Base-by-base conservation (phyloP, 64 coral and sea anemone species). In the Stichodactyla mertensii region DNA sequence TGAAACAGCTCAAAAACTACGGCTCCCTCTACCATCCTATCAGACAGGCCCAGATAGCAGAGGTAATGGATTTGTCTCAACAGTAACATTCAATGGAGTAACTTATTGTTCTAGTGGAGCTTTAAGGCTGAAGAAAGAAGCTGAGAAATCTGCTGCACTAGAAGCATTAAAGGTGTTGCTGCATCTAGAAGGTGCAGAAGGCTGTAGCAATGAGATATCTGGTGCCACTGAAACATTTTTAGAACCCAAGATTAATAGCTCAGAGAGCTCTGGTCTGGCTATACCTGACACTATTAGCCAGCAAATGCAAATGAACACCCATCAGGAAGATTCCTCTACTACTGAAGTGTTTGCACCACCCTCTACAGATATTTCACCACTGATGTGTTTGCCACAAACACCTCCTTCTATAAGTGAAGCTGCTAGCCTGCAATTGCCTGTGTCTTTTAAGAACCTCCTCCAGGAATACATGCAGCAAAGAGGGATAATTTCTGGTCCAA, bases 371-470 rank as follows among this genome's bases (percentile, higher is more conserved):
- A 27, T 31, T 11, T 0, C n/a, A 11, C 1, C 26, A 10, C 27
- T 19, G 10, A 10, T 16, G 51, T 51, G 79, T 55, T 18, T 82
- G 23, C 52, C 52, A 5, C 14, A 2, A 4, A 82, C 80, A 7
- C 80, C 51, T 52, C 10, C 52, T 52, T 14, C 16, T 16, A 52
- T 51, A 27, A 27, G 62, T n/a, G 62, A 22, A n/a, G 4, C 69
- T 36, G 24, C 23, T 14, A 31, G 69, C 69, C 69, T 13, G 24
- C 69, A n/a, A 74, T 74, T 23, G 27, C 69, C 69, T 27, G 69
- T 86, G 20, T 94, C 92, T 9, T 94, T 90, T 19, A 94, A 94
- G 88, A 94, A 90, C 80, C 86, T 90, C 20, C 84, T 94, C 57
- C 92, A 94, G 80, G 92, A 94, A 77, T 85, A 94, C 74, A 77